Percentiles rank a stretch among this genome's conserved stretches.
These are phyloP conservation scores for Hyperopisus bebe DNA, from an alignment of 2,113 vertebrate genomes.

Conservation along the genomic window DNA sequence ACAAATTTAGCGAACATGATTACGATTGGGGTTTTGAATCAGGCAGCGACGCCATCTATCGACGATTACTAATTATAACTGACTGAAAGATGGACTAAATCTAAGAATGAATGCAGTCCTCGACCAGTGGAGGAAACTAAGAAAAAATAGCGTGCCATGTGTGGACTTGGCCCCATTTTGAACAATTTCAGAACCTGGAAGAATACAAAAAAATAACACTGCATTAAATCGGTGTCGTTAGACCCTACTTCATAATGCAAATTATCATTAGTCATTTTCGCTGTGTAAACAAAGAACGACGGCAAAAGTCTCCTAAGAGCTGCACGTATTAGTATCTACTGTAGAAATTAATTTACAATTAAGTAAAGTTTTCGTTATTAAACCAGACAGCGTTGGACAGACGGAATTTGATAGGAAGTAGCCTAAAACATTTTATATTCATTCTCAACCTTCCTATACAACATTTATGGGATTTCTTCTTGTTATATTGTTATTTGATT, in stretches of 20 bases:
- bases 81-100: background rate
- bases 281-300: background rate
- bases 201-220: background rate
- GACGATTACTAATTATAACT: background rate
- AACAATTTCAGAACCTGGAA: background rate
- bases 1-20: background rate
- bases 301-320: background rate
- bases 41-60: background rate
- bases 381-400: background rate
- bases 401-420: background rate
- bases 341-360: background rate
- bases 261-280: background rate
- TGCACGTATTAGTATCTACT: background rate
- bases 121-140: background rate
- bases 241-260: background rate
- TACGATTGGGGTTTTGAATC: background rate
- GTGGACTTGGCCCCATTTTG: background rate
- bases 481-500: background rate
- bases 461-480: background rate
- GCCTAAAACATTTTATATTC: background rate
- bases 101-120: background rate
- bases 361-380: background rate
- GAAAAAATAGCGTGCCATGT: background rate
- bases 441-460: background rate
- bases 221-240: background rate